Evolutionary conservation across 1,140 invertebrate species (phyloP).

Genomic region (Leucophenga varia): DNA sequence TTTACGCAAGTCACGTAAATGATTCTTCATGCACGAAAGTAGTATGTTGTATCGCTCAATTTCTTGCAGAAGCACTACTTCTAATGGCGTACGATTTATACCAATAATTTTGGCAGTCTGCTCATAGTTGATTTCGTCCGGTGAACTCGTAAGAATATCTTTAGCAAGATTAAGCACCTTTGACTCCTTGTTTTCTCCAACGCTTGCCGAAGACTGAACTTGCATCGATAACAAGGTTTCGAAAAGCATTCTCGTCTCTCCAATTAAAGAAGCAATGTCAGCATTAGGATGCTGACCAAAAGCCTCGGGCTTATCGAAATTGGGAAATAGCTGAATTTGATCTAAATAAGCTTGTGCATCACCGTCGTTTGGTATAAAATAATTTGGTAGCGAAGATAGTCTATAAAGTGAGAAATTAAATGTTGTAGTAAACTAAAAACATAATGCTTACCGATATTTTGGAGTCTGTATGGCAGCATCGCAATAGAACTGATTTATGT

Average conservation of each 20-base stretch:
- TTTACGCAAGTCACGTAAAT: conserved; percentile 68
- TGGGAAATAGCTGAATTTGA: conserved; percentile 74
- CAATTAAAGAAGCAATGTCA: conserved; percentile 83
- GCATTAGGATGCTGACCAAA: conserved; percentile 91
- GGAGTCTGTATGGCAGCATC: conserved; percentile 66
- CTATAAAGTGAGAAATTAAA: conserved; percentile 39
- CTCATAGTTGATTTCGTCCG: conserved; percentile 73
- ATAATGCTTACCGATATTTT: conserved; percentile 59
- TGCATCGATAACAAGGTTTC: conserved; percentile 81
- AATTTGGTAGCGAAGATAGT: conserved; percentile 68
- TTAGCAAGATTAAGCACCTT: conserved; percentile 71
- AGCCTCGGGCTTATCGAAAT: conserved; percentile 75
- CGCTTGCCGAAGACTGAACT: conserved; percentile 62
- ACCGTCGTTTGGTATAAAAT: conserved; percentile 82
- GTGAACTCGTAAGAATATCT: conserved; percentile 73
- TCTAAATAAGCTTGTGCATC: conserved; percentile 76
- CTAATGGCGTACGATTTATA: conserved; percentile 69
- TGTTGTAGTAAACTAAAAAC: not conserved
- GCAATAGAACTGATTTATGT: conserved; percentile 79
- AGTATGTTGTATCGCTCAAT: conserved; percentile 63
- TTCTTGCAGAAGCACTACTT: conserved; percentile 82
- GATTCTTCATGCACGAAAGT: conserved; percentile 51
- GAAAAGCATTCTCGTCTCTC: conserved; percentile 75
- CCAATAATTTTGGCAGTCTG: conserved; percentile 72
- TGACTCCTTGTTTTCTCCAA: conserved; percentile 66